A percentile compares a stretch with the other conserved stretches of the same genome.
Conservation (phyloP, 2,797 vertebrate genomes). For the Corythornis leucogaster region DNA sequence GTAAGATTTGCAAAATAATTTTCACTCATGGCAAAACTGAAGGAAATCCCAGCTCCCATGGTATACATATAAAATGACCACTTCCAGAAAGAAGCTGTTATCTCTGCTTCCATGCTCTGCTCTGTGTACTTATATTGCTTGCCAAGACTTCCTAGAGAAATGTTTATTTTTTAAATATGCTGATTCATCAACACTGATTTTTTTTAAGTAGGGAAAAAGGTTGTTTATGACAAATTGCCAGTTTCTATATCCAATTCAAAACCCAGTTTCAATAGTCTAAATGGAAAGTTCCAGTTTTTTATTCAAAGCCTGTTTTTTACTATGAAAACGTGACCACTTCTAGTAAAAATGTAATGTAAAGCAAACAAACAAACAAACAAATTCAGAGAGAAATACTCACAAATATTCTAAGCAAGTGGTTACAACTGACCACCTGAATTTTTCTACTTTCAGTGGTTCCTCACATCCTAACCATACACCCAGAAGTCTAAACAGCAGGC, state of each 20-base stretch:
- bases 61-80: background rate
- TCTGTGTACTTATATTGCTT: background rate
- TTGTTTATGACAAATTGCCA: background rate
- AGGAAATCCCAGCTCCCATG: background rate
- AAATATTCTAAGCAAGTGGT: background rate
- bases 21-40: background rate
- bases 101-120: background rate
- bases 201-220: background rate
- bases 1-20: background rate
- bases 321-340: background rate
- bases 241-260: background rate
- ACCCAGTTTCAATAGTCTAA: background rate
- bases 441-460: background rate
- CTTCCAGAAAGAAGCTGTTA: background rate
- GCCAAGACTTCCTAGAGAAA: constrained; percentile 15
- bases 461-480: background rate
- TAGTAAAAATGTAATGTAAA: background rate
- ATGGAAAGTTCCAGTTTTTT: background rate
- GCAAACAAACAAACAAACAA: background rate
- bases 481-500: background rate
- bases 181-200: constrained; percentile 24
- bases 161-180: background rate
- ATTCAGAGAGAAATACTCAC: background rate
- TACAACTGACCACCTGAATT: background rate
- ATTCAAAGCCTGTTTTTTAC: background rate